Percentiles rank a stretch among this genome's conserved stretches.
These are phyloP conservation scores for Pogonocherus hispidulus DNA, from an alignment of 2,888 invertebrate genomes.

Conservation along the genomic window DNA sequence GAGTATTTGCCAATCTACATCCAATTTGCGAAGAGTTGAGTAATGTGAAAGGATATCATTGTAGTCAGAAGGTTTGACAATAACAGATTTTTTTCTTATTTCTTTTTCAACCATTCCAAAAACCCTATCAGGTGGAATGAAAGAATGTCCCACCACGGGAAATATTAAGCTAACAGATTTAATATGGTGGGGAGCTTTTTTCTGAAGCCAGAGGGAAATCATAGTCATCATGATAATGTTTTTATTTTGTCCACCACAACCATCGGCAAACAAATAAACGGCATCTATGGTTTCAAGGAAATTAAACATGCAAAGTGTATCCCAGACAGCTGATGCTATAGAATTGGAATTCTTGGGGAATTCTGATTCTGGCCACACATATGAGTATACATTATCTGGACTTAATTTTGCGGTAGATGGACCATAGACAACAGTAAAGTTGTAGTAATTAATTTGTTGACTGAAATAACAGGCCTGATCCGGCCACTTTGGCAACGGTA, in stretches of 20 bases:
- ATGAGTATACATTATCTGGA: not conserved
- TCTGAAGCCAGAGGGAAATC: conserved; percentile 8
- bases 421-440: conserved; percentile 21
- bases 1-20: too few species aligned
- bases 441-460: conserved; percentile 30
- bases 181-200: not conserved
- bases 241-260: too few species aligned
- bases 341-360: too few species aligned
- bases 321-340: too few species aligned
- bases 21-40: conserved; percentile 1
- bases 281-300: conserved; percentile 8
- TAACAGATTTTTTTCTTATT: conserved; percentile 1
- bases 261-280: conserved; percentile 17
- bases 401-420: not conserved
- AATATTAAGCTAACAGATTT: not conserved
- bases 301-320: not conserved
- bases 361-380: too few species aligned
- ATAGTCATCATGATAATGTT: conserved; percentile 1
- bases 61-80: not conserved
- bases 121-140: not conserved
- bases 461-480: conserved; percentile 24
- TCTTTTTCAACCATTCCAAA: not conserved
- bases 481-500: conserved; percentile 28
- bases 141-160: conserved; percentile 12
- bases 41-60: not conserved